A percentile compares a stretch with the other conserved stretches of the same genome.
These are phyloP conservation scores for Margaritifera margaritifera DNA, from an alignment of 2,888 invertebrate species.

Conservation along the genomic window DNA sequence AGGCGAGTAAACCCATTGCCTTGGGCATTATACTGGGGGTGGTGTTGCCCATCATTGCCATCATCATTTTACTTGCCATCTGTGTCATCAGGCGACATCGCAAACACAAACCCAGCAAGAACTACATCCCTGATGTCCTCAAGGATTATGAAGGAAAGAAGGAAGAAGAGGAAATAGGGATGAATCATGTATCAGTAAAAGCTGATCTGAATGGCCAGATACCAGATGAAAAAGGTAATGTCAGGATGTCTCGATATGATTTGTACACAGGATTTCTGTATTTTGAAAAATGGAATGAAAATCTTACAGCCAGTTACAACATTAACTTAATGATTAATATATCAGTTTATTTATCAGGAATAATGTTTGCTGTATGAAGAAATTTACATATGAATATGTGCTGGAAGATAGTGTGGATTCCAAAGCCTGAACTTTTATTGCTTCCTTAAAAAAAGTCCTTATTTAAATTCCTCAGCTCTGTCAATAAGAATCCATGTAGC, in stretches of 20 bases:
- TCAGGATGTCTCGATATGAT: no score
- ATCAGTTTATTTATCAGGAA: no score
- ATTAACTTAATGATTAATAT: no score
- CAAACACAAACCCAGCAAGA: constrained; percentile 58
- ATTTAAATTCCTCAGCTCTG: no score
- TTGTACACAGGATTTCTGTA: no score
- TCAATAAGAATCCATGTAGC: no score
- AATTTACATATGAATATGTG: no score
- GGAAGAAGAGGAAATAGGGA: constrained; percentile 54
- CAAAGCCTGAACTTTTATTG: no score
- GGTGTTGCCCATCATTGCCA: constrained; percentile 63
- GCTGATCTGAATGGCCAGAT: constrained; percentile 63
- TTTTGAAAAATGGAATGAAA: background rate
- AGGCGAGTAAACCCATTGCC: constrained; percentile 55
- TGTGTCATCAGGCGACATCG: constrained; percentile 64
- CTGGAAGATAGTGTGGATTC: no score
- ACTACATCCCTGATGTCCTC: constrained; percentile 65
- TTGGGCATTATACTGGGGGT: constrained; percentile 67
- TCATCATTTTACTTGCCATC: constrained; percentile 61
- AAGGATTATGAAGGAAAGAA: constrained; percentile 60
- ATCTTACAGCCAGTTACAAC: background rate
- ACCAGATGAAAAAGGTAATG: constrained; percentile 51
- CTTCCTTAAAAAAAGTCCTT: no score
- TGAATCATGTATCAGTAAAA: constrained; percentile 59
- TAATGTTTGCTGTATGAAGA: no score